These are phyloP conservation scores for Mormyrops boulengeri DNA, from an alignment of 2,797 vertebrate genomes.

Conservation along the genomic window DNA sequence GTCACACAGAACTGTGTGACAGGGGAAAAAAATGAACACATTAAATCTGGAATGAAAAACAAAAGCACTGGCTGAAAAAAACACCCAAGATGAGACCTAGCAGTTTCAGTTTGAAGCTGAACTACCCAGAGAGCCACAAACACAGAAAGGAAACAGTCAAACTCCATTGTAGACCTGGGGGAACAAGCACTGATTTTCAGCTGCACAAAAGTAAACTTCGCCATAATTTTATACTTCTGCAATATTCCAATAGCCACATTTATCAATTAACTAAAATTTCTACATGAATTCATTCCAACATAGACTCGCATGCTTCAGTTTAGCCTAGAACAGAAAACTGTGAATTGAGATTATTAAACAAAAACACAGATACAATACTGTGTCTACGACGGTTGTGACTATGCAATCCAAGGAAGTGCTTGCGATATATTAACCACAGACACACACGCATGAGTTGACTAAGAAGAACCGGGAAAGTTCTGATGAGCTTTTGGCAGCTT, in stretches of 20 bases:
- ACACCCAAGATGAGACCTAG: not conserved
- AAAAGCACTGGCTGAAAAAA: not conserved
- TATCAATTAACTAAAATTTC: not conserved
- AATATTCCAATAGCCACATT: not conserved
- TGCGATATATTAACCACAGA: not conserved
- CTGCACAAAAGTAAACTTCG: not conserved
- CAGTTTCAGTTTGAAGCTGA: not conserved
- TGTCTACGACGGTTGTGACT: not conserved
- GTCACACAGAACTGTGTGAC: not conserved
- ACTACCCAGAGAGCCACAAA: not conserved
- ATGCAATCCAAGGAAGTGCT: not conserved
- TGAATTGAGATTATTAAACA: not conserved
- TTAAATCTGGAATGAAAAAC: not conserved
- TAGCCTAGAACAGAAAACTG: not conserved
- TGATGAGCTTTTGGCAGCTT: constrained; percentile 58
- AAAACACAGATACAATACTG: not conserved
- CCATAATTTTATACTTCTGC: not conserved
- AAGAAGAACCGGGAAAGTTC: not conserved
- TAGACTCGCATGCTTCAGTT: not conserved
- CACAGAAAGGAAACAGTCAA: not conserved
- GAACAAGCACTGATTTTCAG: not conserved
- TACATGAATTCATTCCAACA: not conserved
- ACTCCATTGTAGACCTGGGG: not conserved
- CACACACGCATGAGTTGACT: not conserved
- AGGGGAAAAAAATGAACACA: not conserved